Evolutionary conservation across 2,888 invertebrate species (phyloP).

Genomic region (Ectemnius continuus): DNA sequence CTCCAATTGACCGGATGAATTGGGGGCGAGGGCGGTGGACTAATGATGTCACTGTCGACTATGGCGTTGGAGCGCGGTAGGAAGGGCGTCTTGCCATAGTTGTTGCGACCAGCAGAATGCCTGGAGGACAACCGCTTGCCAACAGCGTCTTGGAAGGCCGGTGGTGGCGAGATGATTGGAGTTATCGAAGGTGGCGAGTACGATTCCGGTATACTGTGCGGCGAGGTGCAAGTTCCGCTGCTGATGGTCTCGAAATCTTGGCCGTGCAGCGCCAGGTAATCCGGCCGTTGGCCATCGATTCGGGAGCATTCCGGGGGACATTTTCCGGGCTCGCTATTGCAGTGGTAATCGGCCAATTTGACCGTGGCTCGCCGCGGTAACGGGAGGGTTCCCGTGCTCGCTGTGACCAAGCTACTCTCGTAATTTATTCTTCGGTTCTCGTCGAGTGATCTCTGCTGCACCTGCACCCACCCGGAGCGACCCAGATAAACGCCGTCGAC

Average conservation of each 20-base stretch:
- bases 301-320: constrained; percentile 65
- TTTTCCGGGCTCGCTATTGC: constrained; percentile 74
- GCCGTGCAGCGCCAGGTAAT: constrained; percentile 67
- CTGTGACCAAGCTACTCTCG: constrained; percentile 62
- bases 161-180: constrained; percentile 85
- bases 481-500: constrained; percentile 82
- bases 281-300: constrained; percentile 62
- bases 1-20: constrained; percentile 73
- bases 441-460: constrained; percentile 80
- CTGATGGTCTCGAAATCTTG: constrained; percentile 75
- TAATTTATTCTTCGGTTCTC: constrained; percentile 78
- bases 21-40: constrained; percentile 79
- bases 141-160: constrained; percentile 83
- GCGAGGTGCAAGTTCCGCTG: constrained; percentile 74
- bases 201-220: constrained; percentile 75
- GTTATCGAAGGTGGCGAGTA: constrained; percentile 83
- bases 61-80: constrained; percentile 80
- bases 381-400: constrained; percentile 73
- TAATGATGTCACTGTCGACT: constrained; percentile 80
- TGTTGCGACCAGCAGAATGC: constrained; percentile 60
- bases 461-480: constrained; percentile 81
- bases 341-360: constrained; percentile 80
- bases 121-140: constrained; percentile 60
- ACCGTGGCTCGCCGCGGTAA: constrained; percentile 77
- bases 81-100: constrained; percentile 79